Percentiles rank a stretch among this genome's conserved stretches.
These are phyloP conservation scores for Hypomecis atomaria DNA, from an alignment of 2,888 invertebrate genomes.

Conservation along the genomic window DNA sequence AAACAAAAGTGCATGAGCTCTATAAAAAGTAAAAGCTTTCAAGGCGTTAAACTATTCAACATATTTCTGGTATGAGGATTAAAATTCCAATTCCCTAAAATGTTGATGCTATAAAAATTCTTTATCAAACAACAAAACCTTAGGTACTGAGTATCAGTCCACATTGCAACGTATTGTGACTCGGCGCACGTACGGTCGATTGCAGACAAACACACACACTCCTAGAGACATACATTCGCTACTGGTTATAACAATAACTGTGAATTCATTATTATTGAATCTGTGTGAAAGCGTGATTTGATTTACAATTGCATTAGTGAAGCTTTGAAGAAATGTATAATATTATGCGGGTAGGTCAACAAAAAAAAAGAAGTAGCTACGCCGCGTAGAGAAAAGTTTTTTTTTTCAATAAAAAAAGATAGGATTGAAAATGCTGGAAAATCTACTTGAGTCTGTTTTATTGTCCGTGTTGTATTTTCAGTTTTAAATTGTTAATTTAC, in stretches of 20 bases:
- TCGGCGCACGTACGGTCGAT: slow-evolving; percentile 76
- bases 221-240: slow-evolving; percentile 60
- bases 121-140: neutral
- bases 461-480: too few species aligned
- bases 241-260: slow-evolving; percentile 46
- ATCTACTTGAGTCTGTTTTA: too few species aligned
- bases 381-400: neutral
- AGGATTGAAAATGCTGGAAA: too few species aligned
- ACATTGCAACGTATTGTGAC: slow-evolving; percentile 58
- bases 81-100: too few species aligned
- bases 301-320: slow-evolving; percentile 17
- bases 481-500: too few species aligned
- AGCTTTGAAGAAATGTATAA: slow-evolving; percentile 5
- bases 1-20: too few species aligned
- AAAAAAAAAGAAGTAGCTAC: too few species aligned
- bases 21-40: too few species aligned
- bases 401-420: neutral
- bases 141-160: slow-evolving; percentile 8
- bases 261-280: slow-evolving; percentile 40
- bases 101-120: too few species aligned
- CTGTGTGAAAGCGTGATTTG: slow-evolving; percentile 34
- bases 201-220: slow-evolving; percentile 68
- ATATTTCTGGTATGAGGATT: too few species aligned
- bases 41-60: too few species aligned
- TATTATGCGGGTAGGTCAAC: too few species aligned